These are phyloP conservation scores for Haemorhous mexicanus DNA, from an alignment of 2,113 vertebrate species.

Conservation along the genomic window DNA sequence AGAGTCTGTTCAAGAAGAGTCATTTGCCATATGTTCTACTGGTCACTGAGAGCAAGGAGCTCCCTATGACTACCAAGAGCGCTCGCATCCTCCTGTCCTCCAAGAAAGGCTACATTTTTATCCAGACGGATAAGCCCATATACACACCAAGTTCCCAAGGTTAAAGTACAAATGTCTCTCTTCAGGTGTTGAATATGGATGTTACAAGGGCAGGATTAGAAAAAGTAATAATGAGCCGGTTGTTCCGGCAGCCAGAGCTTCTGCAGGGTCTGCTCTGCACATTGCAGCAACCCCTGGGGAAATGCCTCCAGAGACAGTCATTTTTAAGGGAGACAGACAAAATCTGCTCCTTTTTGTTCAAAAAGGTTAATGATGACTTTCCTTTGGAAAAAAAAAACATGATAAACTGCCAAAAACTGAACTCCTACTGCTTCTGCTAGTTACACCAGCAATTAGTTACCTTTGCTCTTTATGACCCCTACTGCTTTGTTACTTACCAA, in stretches of 20 bases:
- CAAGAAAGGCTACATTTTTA: conserved; percentile 61
- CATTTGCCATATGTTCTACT: neutral
- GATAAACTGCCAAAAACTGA: neutral
- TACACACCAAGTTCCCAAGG: conserved; percentile 71
- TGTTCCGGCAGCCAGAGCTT: neutral
- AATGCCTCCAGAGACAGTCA: neutral
- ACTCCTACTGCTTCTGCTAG: neutral
- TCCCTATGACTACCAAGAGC: neutral
- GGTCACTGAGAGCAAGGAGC: conserved; percentile 26
- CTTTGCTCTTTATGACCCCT: neutral
- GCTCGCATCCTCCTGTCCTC: conserved; percentile 64
- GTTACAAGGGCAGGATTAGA: neutral
- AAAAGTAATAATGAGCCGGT: neutral
- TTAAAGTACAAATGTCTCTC: neutral
- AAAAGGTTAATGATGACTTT: neutral
- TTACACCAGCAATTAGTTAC: neutral
- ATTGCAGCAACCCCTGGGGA: neutral
- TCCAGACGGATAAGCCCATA: conserved; percentile 69
- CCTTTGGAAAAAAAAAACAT: neutral
- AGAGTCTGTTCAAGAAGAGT: conserved; percentile 5
- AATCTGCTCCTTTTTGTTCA: neutral
- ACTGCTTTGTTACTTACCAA: neutral
- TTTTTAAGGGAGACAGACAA: neutral
- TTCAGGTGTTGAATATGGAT: neutral
- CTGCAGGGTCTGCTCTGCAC: neutral